Evolutionary conservation across 2,888 invertebrate genomes (phyloP), one percentile per base, ranked within the genome.

Genomic region (Himalopsyche japonica): DNA sequence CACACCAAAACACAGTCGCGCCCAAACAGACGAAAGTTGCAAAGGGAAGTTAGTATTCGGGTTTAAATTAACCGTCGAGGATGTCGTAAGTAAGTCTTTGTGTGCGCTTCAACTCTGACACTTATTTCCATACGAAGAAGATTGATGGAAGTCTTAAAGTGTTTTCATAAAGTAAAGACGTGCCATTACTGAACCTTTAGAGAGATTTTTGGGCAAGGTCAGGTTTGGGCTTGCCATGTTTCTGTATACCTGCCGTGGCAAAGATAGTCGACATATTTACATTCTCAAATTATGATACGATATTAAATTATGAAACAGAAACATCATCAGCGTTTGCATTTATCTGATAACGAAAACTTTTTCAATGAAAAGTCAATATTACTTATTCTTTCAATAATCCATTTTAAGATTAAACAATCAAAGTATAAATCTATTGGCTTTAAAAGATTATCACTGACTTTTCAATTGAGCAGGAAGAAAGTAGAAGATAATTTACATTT

Each of bases 101-200:
- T 77, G 77, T 37, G 43, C 18, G 77, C 37, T 77, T 77, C 77
- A 43, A 77, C 79, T 43, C 48, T 79, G 79, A 79, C 79, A 79
- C 79, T 79, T 79, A 79, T 79, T 79, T 79, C 79, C 79, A 47
- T 30, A 27, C 43, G 79, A 79, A 79, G 43, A 79, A 79, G 79
- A 79, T 79, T 79, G 79, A 79, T 79, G 79, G 24, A 79, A 79
- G 30, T 30, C 27, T 30, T 24, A 48, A 79, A 79, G 79, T 79
- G 79, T 79, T 79, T 79, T 77, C 77, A 77, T 77, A 43, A 77
- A 77, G 70, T 70, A 70, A 70, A 70, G 70, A 27, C 70, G 70
- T 70, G 24, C 27, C 30, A 70, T 70, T 30, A 70, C 20, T 10
- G 20, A 24, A 57, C 57, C 70, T 27, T 30, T 70, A 30, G 70